These are phyloP conservation scores for Smithornis capensis DNA, from an alignment of 2,113 vertebrate species.

Conservation along the genomic window DNA sequence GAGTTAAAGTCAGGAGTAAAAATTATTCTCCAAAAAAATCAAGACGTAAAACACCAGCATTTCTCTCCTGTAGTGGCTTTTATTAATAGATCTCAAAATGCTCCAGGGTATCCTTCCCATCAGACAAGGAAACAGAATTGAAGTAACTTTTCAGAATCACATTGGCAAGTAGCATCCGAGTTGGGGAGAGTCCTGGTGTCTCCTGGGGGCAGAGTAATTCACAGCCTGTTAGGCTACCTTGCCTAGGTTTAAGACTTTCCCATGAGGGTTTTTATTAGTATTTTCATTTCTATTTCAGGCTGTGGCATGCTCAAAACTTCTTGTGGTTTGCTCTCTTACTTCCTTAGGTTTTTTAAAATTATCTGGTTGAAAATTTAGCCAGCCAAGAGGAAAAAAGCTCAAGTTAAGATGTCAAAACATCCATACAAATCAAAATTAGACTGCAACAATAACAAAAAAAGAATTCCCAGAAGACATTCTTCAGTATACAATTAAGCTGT, in stretches of 20 bases:
- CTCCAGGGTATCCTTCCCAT: not conserved
- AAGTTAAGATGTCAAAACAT: not conserved
- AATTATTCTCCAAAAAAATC: not conserved
- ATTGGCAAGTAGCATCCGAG: not conserved
- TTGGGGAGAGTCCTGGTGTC: not conserved
- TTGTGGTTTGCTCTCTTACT: not conserved
- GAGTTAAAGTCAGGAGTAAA: not conserved
- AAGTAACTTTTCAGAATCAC: not conserved
- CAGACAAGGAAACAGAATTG: not conserved
- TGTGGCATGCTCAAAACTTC: not conserved
- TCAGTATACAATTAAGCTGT: not conserved
- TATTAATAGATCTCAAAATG: not conserved
- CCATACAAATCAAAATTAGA: not conserved
- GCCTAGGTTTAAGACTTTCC: not conserved
- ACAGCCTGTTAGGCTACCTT: not conserved
- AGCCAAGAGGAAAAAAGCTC: not conserved
- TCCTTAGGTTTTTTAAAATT: not conserved
- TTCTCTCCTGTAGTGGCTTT: not conserved
- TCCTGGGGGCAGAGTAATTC: not conserved
- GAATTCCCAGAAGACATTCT: not conserved
- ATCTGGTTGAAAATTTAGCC: not conserved
- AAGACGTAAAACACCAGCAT: not conserved
- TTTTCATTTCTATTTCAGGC: slow-evolving; percentile 34
- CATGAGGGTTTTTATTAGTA: not conserved
- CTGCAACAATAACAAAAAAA: not conserved